phyloP scores from a whole-genome alignment of 2,113 vertebrate genomes.

The Chionomys nivalis region DNA sequence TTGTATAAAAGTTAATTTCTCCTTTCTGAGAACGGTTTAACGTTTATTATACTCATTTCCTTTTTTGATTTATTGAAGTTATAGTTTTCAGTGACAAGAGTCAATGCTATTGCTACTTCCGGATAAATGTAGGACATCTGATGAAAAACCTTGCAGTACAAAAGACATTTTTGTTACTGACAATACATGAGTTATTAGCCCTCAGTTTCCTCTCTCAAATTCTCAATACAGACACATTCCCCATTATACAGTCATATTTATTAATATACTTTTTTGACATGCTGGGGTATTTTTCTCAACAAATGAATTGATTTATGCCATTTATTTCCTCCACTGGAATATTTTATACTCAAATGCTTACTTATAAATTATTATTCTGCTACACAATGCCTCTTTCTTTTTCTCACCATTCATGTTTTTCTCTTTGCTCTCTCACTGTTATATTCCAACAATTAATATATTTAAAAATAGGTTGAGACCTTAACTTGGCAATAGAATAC shows the following conservation, averaged over 20 bases:
- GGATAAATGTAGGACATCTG: constrained; percentile 36
- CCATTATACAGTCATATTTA: not conserved
- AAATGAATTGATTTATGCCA: not conserved
- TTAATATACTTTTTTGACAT: not conserved
- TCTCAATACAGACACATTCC: not conserved
- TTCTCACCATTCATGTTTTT: not conserved
- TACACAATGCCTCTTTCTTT: not conserved
- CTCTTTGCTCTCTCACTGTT: not conserved
- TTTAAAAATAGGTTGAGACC: not conserved
- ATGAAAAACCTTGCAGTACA: constrained; percentile 31
- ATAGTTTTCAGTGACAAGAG: not conserved
- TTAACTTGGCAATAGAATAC: not conserved
- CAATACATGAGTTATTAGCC: not conserved
- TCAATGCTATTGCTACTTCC: constrained; percentile 22
- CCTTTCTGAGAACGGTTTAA: constrained; percentile 2
- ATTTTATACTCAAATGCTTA: not conserved
- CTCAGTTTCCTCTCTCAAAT: constrained; percentile 25
- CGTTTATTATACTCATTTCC: constrained; percentile 5
- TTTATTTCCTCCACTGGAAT: not conserved
- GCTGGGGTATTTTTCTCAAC: not conserved
- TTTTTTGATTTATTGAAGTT: not conserved
- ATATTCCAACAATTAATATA: not conserved
- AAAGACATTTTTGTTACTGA: constrained; percentile 44
- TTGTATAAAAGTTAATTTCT: not conserved
- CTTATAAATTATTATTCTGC: not conserved